Evolutionary conservation across 2,888 invertebrate species (phyloP), one percentile per base, ranked within the genome.

Genomic region (Hemicrepidius hirtus): DNA sequence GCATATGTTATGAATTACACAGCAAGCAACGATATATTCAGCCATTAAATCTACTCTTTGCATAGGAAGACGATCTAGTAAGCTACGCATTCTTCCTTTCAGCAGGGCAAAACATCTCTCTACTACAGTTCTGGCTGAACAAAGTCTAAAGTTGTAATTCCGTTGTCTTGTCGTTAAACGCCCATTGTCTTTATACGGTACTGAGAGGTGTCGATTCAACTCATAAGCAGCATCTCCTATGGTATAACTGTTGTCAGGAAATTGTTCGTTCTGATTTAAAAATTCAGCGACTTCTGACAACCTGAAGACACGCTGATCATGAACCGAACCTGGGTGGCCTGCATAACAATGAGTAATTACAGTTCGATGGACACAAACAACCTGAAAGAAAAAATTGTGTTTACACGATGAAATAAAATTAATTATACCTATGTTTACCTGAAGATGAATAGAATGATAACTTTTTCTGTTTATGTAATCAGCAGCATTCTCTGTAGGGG

Each of bases 1-100:
- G 40, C 78, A 79, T 21, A 79, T 79, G 67, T 79, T 80, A 28
- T 79, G 79, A 20, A 80, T 64, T n/a, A 77, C 77, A 63, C 79
- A 79, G 46, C 79, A 80, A 20, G 78, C 77, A 16, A 78, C 71
- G 18, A 77, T 73, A 50, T 77, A 76, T 32, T 79, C 72, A n/a
- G 79, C 66, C 70, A 80, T 80, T 35, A 76, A 67, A 62, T 78
- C 77, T 3, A 78, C 66, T 35, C 76, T 75, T 18, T 20, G 65
- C 76, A 78, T 75, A 55, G 75, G 75, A 49, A 78, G 41, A 53
- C 73, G 75, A 62, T 76, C 68, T 24, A 79, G 62, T 73, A 78
- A 74, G 10, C 76, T 78, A 46, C 76, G 50, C 75, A 77, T 71
- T 21, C 76, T 72, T 53, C 74, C 74, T 76, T 79, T 80, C 18